These are phyloP conservation scores for Orgyia antiqua DNA, from an alignment of 2,888 invertebrate genomes.

Conservation along the genomic window DNA sequence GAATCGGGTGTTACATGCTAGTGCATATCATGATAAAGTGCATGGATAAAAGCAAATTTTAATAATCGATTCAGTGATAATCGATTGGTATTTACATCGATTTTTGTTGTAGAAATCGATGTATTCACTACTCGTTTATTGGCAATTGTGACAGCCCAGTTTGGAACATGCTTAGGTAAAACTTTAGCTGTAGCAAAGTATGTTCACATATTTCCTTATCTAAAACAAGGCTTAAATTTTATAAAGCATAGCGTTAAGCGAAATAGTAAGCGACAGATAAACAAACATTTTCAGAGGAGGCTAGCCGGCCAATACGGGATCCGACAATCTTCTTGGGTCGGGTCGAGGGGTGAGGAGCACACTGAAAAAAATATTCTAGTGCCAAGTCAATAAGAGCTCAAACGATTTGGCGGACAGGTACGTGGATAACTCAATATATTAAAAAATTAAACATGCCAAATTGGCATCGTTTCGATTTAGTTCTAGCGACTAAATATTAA, in stretches of 20 bases:
- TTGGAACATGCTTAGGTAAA: conserved; percentile 34
- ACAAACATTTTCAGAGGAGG: conserved; percentile 77
- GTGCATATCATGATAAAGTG: conserved; percentile 51
- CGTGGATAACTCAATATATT: conserved; percentile 27
- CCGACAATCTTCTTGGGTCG: conserved; percentile 71
- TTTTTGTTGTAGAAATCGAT: conserved; percentile 9
- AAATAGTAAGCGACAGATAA: conserved; percentile 55
- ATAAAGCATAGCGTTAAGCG: conserved; percentile 68
- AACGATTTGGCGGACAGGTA: conserved; percentile 63
- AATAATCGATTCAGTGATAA: conserved; percentile 8
- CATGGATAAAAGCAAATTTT: conserved; percentile 29
- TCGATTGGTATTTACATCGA: conserved; percentile 17
- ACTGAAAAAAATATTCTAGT: conserved; percentile 79
- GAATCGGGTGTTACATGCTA: conserved; percentile 71
- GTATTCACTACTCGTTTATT: conserved; percentile 13
- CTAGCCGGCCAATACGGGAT: conserved; percentile 72
- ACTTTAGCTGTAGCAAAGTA: conserved; percentile 34
- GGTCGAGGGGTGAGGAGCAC: conserved; percentile 79
- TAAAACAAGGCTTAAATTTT: conserved; percentile 28
- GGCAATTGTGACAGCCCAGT: not conserved
- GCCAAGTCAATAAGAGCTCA: conserved; percentile 72
- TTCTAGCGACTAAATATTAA: conserved; percentile 29
- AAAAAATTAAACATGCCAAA: conserved; percentile 28
- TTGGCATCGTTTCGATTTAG: conserved; percentile 17
- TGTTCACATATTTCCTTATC: conserved; percentile 39